Evolutionary conservation across 2,797 vertebrate genomes (phyloP).

Genomic region (Tachyglossus aculeatus): DNA sequence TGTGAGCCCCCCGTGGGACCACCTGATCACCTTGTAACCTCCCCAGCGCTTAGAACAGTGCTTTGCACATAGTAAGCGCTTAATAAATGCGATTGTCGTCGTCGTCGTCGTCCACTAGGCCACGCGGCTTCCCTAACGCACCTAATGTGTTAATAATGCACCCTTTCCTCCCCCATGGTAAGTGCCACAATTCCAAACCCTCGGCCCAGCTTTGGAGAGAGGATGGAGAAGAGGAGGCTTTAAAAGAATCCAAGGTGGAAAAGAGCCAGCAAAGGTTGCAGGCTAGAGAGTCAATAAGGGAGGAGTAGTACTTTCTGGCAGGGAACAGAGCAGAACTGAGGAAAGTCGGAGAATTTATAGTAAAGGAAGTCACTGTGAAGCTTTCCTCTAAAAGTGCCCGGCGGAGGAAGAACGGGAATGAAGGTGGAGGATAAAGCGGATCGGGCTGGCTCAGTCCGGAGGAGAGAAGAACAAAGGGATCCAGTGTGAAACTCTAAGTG

Average conservation of each 20-base stretch:
- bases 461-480: background rate
- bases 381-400: slow-evolving; percentile 59
- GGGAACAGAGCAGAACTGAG: slow-evolving; percentile 36
- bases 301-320: slow-evolving; percentile 49
- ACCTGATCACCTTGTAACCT: too few species aligned
- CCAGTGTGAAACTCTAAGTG: background rate
- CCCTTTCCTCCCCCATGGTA: too few species aligned
- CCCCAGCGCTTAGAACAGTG: too few species aligned
- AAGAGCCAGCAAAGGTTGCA: slow-evolving; percentile 35
- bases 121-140: too few species aligned
- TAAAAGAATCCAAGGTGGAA: slow-evolving; percentile 25
- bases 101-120: too few species aligned
- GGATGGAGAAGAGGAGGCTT: slow-evolving; percentile 3
- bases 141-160: too few species aligned
- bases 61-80: too few species aligned
- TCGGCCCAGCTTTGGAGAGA: too few species aligned
- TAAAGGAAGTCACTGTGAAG: slow-evolving; percentile 57
- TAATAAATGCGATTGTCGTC: too few species aligned
- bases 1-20: too few species aligned
- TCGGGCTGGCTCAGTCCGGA: background rate
- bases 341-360: slow-evolving; percentile 52
- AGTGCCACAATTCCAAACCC: too few species aligned
- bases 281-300: slow-evolving; percentile 22
- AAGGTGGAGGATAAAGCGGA: slow-evolving; percentile 21
- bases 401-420: slow-evolving; percentile 34